Conservation (phyloP, 2,797 vertebrate species). For the Chromobotia macracanthus region DNA sequence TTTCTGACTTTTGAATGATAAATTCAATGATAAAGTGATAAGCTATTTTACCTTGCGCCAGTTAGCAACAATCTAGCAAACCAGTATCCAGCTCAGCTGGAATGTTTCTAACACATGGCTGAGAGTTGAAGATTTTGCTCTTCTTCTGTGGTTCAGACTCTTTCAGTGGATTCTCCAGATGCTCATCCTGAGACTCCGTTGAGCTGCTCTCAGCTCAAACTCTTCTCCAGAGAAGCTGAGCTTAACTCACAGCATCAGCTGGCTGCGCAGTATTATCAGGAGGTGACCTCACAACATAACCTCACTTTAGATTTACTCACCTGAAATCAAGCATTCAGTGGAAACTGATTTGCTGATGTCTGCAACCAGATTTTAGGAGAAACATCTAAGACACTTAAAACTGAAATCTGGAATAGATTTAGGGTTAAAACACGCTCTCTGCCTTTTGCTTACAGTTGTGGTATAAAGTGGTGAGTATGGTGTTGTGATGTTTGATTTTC, state of each 20-base stretch:
- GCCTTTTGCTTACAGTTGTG: no score
- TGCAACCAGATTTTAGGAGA: not conserved
- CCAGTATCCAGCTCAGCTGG: no score
- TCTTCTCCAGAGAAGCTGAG: conserved; percentile 90
- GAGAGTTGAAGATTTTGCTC: not conserved
- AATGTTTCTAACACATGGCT: no score
- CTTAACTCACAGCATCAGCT: conserved; percentile 80
- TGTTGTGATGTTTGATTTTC: conserved; percentile 32
- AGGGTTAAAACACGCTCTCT: no score
- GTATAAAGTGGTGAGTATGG: no score
- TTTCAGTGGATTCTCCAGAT: conserved; percentile 71
- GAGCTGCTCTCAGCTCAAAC: conserved; percentile 78
- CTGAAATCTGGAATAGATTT: no score
- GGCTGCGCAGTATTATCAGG: conserved; percentile 85
- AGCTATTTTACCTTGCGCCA: no score
- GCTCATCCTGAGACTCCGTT: conserved; percentile 54
- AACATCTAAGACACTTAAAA: no score
- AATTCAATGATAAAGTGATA: not conserved
- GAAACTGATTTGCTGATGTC: not conserved
- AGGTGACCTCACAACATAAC: conserved; percentile 74
- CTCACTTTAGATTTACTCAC: not conserved
- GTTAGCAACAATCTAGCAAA: no score
- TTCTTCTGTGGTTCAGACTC: conserved; percentile 69
- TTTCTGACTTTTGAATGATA: no score
- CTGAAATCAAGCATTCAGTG: not conserved